Evolutionary conservation across 2,113 vertebrate species (phyloP).

Genomic region (Vireo altiloquus): DNA sequence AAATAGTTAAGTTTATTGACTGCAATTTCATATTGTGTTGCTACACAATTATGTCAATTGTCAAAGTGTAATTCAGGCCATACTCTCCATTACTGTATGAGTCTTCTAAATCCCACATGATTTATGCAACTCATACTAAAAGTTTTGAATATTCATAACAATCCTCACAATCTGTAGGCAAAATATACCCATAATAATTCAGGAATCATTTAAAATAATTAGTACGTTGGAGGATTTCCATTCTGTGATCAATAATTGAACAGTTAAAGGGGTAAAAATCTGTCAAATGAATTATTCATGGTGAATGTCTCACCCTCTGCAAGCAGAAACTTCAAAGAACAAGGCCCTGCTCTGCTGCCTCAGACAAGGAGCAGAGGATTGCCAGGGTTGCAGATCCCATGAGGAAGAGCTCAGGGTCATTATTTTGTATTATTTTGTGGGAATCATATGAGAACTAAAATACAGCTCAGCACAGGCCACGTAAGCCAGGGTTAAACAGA

Average conservation of each 20-base stretch:
- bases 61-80: neutral
- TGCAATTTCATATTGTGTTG: neutral
- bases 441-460: neutral
- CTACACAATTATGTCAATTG: neutral
- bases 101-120: neutral
- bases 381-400: neutral
- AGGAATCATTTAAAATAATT: slow-evolving; percentile 56
- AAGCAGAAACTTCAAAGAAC: slow-evolving; percentile 33
- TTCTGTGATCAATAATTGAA: slow-evolving; percentile 64
- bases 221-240: slow-evolving; percentile 3
- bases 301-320: neutral
- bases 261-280: slow-evolving; percentile 49
- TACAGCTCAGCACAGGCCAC: neutral
- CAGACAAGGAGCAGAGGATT: neutral
- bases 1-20: neutral
- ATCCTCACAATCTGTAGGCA: slow-evolving; percentile 9
- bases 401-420: neutral
- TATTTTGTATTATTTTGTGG: too few species aligned
- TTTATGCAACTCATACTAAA: neutral
- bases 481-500: fast-evolving
- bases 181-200: slow-evolving; percentile 33
- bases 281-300: slow-evolving; percentile 48
- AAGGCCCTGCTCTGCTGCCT: neutral
- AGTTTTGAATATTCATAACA: slow-evolving; percentile 46
- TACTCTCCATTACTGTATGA: neutral